Percentiles rank a stretch among this genome's conserved stretches.
phyloP scores from a whole-genome alignment of 2,888 invertebrate species.

The Gryllus longicercus region DNA sequence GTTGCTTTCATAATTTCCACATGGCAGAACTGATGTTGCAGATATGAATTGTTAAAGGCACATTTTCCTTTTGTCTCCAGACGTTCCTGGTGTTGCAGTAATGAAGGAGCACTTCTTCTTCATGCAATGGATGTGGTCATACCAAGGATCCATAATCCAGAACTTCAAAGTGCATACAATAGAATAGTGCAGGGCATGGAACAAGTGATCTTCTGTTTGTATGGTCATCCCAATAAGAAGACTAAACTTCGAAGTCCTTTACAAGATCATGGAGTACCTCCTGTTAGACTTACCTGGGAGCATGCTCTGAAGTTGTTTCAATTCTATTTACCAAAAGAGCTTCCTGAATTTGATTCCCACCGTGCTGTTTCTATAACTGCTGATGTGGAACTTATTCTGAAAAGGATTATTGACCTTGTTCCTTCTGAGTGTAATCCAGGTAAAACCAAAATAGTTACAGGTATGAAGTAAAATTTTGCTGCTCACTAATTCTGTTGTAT shows the following conservation, averaged over 20 bases:
- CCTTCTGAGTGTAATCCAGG: constrained; percentile 67
- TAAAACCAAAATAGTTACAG: constrained; percentile 24
- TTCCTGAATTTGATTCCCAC: constrained; percentile 80
- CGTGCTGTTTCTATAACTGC: constrained; percentile 72
- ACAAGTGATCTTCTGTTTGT: constrained; percentile 82
- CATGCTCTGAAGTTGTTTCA: constrained; percentile 73
- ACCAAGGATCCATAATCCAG: constrained; percentile 45
- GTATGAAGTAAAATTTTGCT: too few species aligned
- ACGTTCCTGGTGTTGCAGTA: constrained; percentile 73
- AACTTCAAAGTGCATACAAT: constrained; percentile 58
- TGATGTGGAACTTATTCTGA: constrained; percentile 73
- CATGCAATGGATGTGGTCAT: constrained; percentile 72
- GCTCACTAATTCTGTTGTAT: too few species aligned
- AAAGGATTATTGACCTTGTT: constrained; percentile 64
- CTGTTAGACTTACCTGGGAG: constrained; percentile 68
- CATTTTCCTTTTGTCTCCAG: constrained; percentile 44
- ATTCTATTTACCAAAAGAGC: constrained; percentile 71
- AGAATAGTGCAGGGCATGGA: constrained; percentile 76
- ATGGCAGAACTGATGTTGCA: too few species aligned
- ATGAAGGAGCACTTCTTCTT: constrained; percentile 72
- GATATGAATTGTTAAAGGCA: too few species aligned
- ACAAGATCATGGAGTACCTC: constrained; percentile 71
- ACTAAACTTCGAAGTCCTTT: constrained; percentile 53
- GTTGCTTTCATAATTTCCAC: too few species aligned
- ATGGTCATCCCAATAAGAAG: constrained; percentile 74